phyloP scores from a whole-genome alignment of 2,888 invertebrate genomes.

The Drosophila crucigera region DNA sequence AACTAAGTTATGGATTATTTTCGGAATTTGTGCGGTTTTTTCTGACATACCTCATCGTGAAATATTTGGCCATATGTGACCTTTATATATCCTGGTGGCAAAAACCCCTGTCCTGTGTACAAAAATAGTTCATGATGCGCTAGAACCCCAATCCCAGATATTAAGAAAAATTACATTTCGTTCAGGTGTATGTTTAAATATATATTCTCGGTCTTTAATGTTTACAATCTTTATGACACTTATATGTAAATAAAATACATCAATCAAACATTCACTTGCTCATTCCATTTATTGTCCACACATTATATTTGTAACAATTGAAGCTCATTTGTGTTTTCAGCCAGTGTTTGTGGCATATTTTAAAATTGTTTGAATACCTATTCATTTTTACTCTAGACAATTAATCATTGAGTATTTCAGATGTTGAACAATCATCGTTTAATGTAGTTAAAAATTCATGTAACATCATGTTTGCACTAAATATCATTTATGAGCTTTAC shows the following conservation, averaged over 20 bases:
- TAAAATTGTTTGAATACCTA: constrained; percentile 37
- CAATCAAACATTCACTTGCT: constrained; percentile 50
- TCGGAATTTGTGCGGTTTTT: not conserved
- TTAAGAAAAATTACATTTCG: not conserved
- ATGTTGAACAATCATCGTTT: constrained; percentile 44
- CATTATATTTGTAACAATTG: constrained; percentile 56
- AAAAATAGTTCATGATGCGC: not conserved
- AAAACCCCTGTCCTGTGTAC: too few relatives aligned
- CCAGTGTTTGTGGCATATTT: constrained; percentile 18
- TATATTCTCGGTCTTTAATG: constrained; percentile 71
- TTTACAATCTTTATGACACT: constrained; percentile 60
- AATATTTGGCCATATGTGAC: not conserved
- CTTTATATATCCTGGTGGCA: not conserved
- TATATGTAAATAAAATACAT: constrained; percentile 57
- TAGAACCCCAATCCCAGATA: not conserved
- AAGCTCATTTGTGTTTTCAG: constrained; percentile 56
- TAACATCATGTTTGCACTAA: constrained; percentile 25
- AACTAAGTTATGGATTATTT: not conserved
- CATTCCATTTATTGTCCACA: constrained; percentile 70
- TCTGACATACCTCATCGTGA: not conserved
- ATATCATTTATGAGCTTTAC: constrained; percentile 52
- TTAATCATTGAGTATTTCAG: constrained; percentile 45
- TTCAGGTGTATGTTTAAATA: constrained; percentile 37
- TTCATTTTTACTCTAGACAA: constrained; percentile 8
- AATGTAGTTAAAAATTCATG: constrained; percentile 37